Conservation (phyloP, 2,797 vertebrate genomes). For the Diplodus puntazzo region DNA sequence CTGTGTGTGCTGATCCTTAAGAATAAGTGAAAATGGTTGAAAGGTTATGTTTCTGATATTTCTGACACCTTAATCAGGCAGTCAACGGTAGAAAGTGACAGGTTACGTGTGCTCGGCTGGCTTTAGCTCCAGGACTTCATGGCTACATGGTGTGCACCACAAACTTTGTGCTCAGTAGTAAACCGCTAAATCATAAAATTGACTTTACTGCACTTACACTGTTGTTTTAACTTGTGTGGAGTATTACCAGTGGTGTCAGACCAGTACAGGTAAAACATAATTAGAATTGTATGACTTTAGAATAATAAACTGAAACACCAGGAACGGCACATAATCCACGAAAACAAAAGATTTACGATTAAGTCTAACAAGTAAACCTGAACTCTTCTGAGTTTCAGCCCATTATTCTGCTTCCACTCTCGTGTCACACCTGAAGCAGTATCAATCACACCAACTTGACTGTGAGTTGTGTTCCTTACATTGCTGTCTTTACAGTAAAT, state of each 20-base stretch:
- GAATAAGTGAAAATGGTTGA: conserved; percentile 33
- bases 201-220: too few relatives aligned
- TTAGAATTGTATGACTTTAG: not conserved
- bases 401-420: conserved; percentile 14
- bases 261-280: not conserved
- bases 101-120: conserved; percentile 1
- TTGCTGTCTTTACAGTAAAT: not conserved
- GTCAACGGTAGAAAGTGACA: conserved; percentile 17
- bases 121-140: conserved; percentile 9
- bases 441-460: not conserved
- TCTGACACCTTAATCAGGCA: conserved; percentile 18
- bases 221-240: not conserved
- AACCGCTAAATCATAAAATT: not conserved
- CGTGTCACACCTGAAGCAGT: not conserved
- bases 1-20: not conserved
- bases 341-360: not conserved
- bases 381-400: not conserved
- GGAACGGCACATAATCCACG: not conserved
- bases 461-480: not conserved
- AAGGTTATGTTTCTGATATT: conserved; percentile 7
- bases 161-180: not conserved
- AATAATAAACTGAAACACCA: not conserved
- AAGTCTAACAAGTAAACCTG: not conserved
- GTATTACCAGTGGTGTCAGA: not conserved
- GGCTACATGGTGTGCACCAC: not conserved